A percentile compares a stretch with the other conserved stretches of the same genome.
phyloP scores from a whole-genome alignment of 2,888 invertebrate species.

The Athalia rosae region DNA sequence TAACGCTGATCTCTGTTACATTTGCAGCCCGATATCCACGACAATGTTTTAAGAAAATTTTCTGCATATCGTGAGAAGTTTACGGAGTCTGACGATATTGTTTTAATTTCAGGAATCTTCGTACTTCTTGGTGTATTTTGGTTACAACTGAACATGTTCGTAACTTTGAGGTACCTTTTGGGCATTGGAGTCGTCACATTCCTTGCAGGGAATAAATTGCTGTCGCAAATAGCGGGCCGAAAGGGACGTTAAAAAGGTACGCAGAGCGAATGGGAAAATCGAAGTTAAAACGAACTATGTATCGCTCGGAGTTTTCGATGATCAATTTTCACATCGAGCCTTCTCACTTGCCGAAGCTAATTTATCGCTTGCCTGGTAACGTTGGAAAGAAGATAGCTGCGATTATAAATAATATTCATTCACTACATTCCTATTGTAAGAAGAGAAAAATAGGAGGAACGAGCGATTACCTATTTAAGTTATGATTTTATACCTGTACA shows the following conservation, averaged over 20 bases:
- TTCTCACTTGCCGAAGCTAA: no score
- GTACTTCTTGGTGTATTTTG: constrained; percentile 93
- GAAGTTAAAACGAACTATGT: not conserved
- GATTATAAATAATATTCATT: no score
- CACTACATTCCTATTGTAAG: no score
- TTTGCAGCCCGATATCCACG: constrained; percentile 69
- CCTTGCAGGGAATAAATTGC: constrained; percentile 92
- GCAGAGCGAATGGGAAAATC: constrained; percentile 24
- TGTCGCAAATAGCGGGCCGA: constrained; percentile 84
- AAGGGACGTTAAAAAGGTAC: constrained; percentile 57
- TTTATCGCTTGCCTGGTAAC: no score
- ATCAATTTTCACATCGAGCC: no score
- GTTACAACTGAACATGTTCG: constrained; percentile 96
- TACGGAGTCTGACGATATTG: constrained; percentile 10
- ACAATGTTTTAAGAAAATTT: constrained; percentile 55
- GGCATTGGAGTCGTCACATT: constrained; percentile 92
- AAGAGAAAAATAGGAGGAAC: no score
- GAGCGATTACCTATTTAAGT: no score
- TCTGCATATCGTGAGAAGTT: constrained; percentile 5
- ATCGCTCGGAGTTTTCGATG: not conserved
- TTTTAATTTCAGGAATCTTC: constrained; percentile 82
- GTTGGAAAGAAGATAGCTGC: no score
- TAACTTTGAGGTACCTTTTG: constrained; percentile 91
- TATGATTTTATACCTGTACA: constrained; percentile 55
- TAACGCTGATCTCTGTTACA: constrained; percentile 54